Percentiles rank a stretch among this genome's conserved stretches.
These are phyloP conservation scores for Muschampia plurimacula DNA, from an alignment of 2,888 invertebrate genomes.

Conservation along the genomic window DNA sequence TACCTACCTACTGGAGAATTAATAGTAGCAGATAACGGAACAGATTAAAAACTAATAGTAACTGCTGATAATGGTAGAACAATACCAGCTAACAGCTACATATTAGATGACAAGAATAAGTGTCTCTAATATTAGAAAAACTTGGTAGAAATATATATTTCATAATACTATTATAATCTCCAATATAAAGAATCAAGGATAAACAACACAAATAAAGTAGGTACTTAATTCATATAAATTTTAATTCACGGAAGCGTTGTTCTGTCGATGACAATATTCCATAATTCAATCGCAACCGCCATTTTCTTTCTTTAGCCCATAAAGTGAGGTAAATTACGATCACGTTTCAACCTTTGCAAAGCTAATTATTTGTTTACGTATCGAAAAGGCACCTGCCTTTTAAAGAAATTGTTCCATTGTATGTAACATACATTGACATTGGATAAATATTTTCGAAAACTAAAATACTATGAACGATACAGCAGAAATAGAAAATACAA, in stretches of 20 bases:
- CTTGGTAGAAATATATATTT: not conserved
- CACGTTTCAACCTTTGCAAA: slow-evolving; percentile 35
- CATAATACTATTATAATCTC: not conserved
- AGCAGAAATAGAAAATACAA: not conserved
- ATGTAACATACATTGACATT: not conserved
- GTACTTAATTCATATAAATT: slow-evolving; percentile 11
- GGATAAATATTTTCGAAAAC: not conserved
- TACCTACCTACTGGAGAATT: not conserved
- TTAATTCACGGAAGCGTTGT: slow-evolving; percentile 24
- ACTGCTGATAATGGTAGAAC: not conserved
- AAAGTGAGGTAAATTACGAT: slow-evolving; percentile 35
- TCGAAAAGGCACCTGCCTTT: slow-evolving; percentile 19
- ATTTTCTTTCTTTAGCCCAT: slow-evolving; percentile 36
- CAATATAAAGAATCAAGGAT: not conserved
- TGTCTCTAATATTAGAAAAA: too few relatives aligned
- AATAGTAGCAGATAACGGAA: not conserved
- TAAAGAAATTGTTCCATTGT: slow-evolving; percentile 6
- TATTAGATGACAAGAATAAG: too few relatives aligned
- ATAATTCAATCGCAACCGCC: slow-evolving; percentile 28
- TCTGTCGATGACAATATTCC: slow-evolving; percentile 29
- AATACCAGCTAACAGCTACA: too few relatives aligned
- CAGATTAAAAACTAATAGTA: not conserved
- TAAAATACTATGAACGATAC: not conserved
- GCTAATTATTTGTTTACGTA: slow-evolving; percentile 37
- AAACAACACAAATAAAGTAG: not conserved